Conservation (phyloP, 2,113 vertebrate genomes). For the Phasianus colchicus region DNA sequence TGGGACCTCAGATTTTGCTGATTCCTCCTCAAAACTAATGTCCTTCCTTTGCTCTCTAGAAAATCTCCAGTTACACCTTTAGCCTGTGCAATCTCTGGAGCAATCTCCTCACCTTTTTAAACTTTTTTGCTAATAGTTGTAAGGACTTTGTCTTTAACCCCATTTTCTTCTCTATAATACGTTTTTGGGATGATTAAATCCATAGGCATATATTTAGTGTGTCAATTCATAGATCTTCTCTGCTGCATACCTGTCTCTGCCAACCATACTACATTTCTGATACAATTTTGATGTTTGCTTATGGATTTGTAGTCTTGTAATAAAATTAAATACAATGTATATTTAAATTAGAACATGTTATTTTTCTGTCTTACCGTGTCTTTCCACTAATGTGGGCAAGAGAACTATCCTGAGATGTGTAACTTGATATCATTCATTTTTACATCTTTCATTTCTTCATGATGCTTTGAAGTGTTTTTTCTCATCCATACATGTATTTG, state of each 20-base stretch:
- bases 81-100: background rate
- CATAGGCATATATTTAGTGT: background rate
- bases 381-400: background rate
- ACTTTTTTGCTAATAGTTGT: background rate
- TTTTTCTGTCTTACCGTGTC: background rate
- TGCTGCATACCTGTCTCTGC: background rate
- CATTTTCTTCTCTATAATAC: background rate
- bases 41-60: background rate
- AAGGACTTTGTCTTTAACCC: background rate
- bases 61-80: background rate
- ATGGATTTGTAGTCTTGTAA: background rate
- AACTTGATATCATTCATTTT: background rate
- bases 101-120: background rate
- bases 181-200: background rate
- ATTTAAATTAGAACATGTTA: background rate
- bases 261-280: background rate
- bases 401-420: background rate
- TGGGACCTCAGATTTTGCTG: background rate
- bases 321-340: background rate
- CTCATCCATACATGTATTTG: background rate
- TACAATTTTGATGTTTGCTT: background rate
- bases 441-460: background rate
- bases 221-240: background rate
- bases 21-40: background rate
- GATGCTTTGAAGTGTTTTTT: constrained; percentile 8